Evolutionary conservation across 2,113 vertebrate species (phyloP).

Genomic region (Microcebus jonahi): DNA sequence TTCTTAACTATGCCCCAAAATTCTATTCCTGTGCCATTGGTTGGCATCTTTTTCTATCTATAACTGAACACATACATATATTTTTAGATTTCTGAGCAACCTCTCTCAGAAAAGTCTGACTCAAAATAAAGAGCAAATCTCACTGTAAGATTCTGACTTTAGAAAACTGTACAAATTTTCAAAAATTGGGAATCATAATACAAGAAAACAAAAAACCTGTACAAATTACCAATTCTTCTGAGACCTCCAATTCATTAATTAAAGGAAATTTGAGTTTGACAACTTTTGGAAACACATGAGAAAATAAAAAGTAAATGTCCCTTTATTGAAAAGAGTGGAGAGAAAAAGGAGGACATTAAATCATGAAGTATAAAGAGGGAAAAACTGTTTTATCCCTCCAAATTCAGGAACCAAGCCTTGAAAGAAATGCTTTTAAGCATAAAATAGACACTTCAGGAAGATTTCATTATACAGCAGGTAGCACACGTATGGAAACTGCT

Average conservation of each 20-base stretch:
- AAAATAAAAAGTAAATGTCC: background rate
- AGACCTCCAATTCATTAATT: background rate
- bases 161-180: background rate
- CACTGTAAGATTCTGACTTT: background rate
- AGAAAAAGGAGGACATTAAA: background rate
- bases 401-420: background rate
- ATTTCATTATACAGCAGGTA: background rate
- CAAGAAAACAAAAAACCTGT: background rate
- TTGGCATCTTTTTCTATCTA: background rate
- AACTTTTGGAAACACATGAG: background rate
- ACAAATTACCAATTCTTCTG: background rate
- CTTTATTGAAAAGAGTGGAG: background rate
- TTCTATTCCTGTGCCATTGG: background rate
- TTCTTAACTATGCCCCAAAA: background rate
- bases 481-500: background rate
- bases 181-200: background rate
- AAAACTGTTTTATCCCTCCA: background rate
- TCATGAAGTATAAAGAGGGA: background rate
- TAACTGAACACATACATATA: background rate
- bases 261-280: conserved; percentile 29
- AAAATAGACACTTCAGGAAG: background rate
- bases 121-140: background rate
- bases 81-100: background rate
- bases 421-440: background rate
- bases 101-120: background rate